Conservation (phyloP, 2,888 invertebrate genomes). For the Linyphia triangularis region DNA sequence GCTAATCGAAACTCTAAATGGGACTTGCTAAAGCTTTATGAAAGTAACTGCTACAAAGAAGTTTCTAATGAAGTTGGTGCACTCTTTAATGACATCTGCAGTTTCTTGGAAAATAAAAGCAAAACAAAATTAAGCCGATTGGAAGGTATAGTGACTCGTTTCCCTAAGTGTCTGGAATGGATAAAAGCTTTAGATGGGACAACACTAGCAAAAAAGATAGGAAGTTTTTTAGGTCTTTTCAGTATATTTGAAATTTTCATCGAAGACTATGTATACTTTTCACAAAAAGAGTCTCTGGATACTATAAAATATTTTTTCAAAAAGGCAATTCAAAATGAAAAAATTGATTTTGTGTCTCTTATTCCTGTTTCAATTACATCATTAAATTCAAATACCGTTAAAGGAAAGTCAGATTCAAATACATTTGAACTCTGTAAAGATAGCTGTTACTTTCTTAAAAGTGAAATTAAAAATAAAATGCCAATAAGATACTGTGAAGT, state of each 20-base stretch:
- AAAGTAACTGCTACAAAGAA: not conserved
- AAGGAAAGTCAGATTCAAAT: not conserved
- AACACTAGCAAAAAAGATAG: not conserved
- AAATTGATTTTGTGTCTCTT: not conserved
- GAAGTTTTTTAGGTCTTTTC: not conserved
- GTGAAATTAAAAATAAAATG: not conserved
- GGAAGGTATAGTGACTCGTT: not conserved
- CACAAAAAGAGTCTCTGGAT: not conserved
- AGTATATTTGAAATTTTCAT: slow-evolving; percentile 23
- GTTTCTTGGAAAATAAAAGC: not conserved
- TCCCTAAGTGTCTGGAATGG: not conserved
- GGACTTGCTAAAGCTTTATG: slow-evolving; percentile 11
- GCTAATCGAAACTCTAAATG: not conserved
- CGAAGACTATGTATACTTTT: not conserved
- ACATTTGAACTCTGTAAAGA: not conserved
- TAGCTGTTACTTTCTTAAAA: not conserved
- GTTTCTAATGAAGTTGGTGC: not conserved
- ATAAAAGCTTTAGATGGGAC: slow-evolving; percentile 6
- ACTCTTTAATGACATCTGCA: not conserved
- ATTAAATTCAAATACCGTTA: not conserved
- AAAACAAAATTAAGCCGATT: not conserved
- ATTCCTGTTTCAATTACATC: too few relatives aligned
- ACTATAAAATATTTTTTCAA: not conserved
- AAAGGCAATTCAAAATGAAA: not conserved
- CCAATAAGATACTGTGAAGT: not conserved